These are phyloP conservation scores for Amniataba percoides DNA, from an alignment of 2,797 vertebrate genomes.

Conservation along the genomic window DNA sequence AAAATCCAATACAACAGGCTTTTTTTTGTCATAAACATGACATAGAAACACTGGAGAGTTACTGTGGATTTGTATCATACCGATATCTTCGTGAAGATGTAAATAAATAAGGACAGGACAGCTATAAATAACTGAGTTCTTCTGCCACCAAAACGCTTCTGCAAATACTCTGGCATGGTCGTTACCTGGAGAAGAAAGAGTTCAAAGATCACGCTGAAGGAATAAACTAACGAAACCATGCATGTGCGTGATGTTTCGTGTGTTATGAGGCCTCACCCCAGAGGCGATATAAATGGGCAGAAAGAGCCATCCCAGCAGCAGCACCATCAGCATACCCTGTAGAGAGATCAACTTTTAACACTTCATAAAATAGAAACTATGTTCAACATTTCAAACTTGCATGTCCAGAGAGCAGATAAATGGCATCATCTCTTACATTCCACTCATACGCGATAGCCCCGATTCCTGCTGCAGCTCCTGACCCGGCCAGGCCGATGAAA, in stretches of 20 bases:
- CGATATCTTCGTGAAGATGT: constrained; percentile 99
- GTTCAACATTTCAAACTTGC: not conserved
- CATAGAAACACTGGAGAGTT: not conserved
- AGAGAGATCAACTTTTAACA: not conserved
- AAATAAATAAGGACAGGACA: constrained; percentile 94
- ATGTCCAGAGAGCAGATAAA: not conserved
- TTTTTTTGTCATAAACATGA: not conserved
- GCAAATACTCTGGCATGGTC: constrained; percentile 96
- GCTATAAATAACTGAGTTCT: constrained; percentile 92
- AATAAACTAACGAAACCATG: not conserved
- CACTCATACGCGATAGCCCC: constrained; percentile 92
- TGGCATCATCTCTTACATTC: constrained; percentile 86
- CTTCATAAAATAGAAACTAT: not conserved
- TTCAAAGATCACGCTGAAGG: not conserved
- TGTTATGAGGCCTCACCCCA: constrained; percentile 84
- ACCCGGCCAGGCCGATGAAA: constrained; percentile 96
- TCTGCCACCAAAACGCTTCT: constrained; percentile 91
- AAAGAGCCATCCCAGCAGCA: constrained; percentile 95
- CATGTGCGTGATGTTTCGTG: not conserved
- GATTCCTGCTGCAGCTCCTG: constrained; percentile 93
- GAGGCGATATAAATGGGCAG: constrained; percentile 95
- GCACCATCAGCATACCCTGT: constrained; percentile 92
- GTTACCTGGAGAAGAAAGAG: constrained; percentile 88
- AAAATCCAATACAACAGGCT: too few species aligned
- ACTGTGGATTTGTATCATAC: constrained; percentile 77